Base-by-base conservation (phyloP, 1,140 invertebrate genomes). In the Drosophila navojoa region DNA sequence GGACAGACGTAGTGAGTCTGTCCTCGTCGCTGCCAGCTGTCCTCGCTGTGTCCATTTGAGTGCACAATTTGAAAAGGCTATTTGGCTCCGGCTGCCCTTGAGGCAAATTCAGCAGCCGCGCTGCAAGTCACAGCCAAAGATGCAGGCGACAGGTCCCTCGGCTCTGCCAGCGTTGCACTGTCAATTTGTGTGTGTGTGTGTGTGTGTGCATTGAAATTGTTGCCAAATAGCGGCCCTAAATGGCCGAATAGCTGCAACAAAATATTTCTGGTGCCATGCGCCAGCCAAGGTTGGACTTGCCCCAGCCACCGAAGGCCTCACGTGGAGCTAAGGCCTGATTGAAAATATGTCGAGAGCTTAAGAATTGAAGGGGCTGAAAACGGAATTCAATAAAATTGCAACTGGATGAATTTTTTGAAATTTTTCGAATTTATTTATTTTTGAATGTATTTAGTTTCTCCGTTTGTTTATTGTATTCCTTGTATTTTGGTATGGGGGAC, bases 31-130 rank as follows among this genome's bases (percentile, higher is more conserved):
- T 16, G 22, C 63, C 57, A 6, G 58, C 49, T 74, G 81, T 76
- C 78, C 81, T 81, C 49, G 66, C 63, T 71, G 60, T 79, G 82
- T 82, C 82, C 82, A 81, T 87, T 81, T 82, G 78, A 86, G 82
- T 87, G 82, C 79, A 82, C 82, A 82, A 68, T 81, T 87, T 87
- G 76, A 86, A 86, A 86, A 76, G 84, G 82, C 82, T 86, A 86
- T 84, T 86, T 81, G 59, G 76, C 71, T 86, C 25, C 19, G 59
- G 67, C 63, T 70, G 75, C 58, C 78, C 82, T 78, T 81, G 75
- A 84, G 81, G 72, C 68, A 74, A 74, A 62, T 70, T 58, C 66
- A 58, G 52, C 45, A 60, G 25, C 52, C 55, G 13, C 15, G 55
- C 38, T 62, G 63, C 74, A 61, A 52, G 74, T 35, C 47, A 58